Evolutionary conservation across 2,797 vertebrate genomes (phyloP), one percentile per base, ranked within the genome.

Genomic region (Ctenosaura bakeri): DNA sequence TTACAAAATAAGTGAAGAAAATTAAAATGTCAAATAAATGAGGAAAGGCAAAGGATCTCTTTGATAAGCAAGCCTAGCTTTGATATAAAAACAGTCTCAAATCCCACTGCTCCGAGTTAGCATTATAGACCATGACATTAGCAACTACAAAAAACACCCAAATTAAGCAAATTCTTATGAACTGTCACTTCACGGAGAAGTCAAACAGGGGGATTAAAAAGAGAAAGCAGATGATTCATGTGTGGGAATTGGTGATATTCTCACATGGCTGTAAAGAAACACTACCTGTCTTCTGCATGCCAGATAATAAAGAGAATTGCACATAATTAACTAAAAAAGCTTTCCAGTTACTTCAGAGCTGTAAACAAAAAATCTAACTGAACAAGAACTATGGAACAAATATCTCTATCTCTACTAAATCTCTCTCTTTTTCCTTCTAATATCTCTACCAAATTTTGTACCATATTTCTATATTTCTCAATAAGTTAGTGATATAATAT

Each of bases 1-100:
- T 78, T 93, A 95, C 90, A 95, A 96, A 96, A 96, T 96, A 96
- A 94, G 91, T 92, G 95, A 92, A 96, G 91, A 95, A 95, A 95
- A 92, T 91, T 93, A 95, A 96, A 96, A 95, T 95, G 95, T 95
- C 94, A 96, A 93, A 46, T 91, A 95, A 94, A 90, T 62, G 83
- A 90, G 95, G 93, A 95, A 93, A 90, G 69, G 56, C 86, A 90
- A 93, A 96, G 91, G 93, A 95, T 95, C 90, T 96, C 94, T 94
- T 95, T 92, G 78, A 89, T 92, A 90, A 93, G 92, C 93, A 89
- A 90, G 87, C 85, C 90, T 79, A 93, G 88, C 86, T 95, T 89
- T 92, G 88, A 93, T 94, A 92, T 76, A 79, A 94, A 94, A 91
- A 89, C 94, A 62, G 83, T 90, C 91, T 95, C 90, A 46, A 92